phyloP scores from a whole-genome alignment of 2,888 invertebrate species.

The Gerris lacustris region DNA sequence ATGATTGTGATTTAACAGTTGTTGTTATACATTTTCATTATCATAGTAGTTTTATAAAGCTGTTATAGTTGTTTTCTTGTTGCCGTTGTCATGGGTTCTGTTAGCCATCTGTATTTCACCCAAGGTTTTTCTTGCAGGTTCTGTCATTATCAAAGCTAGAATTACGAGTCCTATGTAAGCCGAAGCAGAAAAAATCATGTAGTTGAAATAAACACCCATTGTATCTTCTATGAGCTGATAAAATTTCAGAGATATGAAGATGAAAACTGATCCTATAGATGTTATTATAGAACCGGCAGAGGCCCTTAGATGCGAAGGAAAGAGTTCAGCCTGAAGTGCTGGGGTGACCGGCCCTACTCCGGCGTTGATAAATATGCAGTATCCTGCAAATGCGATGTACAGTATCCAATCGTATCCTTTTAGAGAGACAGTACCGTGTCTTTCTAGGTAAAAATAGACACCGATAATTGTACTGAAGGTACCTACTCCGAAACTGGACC shows the following conservation, averaged over 20 bases:
- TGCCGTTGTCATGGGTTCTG: not conserved
- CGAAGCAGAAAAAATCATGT: not conserved
- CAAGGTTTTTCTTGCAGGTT: not conserved
- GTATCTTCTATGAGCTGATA: not conserved
- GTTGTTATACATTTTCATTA: too few species aligned
- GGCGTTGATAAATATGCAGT: slow-evolving; percentile 25
- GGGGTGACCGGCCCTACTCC: slow-evolving; percentile 27
- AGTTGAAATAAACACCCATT: not conserved
- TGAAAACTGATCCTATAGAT: slow-evolving; percentile 22
- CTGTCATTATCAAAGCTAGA: not conserved
- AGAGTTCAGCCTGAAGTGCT: slow-evolving; percentile 28
- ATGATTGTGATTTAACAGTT: too few species aligned
- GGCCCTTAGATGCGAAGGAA: slow-evolving; percentile 27
- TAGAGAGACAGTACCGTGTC: not conserved
- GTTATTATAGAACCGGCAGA: slow-evolving; percentile 26
- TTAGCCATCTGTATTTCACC: not conserved
- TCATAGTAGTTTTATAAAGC: too few species aligned
- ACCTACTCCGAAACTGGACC: not conserved
- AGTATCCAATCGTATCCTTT: slow-evolving; percentile 21
- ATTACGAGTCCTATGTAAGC: not conserved
- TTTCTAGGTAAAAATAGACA: not conserved
- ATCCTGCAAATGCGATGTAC: slow-evolving; percentile 21
- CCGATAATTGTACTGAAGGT: not conserved
- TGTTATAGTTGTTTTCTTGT: not conserved
- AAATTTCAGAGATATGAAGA: slow-evolving; percentile 19